Conservation (phyloP, 2,888 invertebrate genomes). For the Meloe dianella region DNA sequence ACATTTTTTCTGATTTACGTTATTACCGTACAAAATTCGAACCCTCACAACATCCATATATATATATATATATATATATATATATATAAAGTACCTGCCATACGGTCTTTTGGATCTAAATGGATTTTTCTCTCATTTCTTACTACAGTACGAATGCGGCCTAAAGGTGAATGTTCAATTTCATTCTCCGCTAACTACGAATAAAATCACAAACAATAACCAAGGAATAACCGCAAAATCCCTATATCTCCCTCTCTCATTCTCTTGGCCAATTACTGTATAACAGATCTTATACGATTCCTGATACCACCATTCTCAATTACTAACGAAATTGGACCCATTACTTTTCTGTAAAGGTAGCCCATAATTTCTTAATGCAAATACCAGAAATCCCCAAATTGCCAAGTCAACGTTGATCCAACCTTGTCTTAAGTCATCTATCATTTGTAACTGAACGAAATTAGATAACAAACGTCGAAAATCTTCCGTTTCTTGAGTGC, state of each 20-base stretch:
- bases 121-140: no score
- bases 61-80: constrained; percentile 22
- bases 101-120: no score
- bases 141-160: no score
- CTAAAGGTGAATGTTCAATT: constrained; percentile 31
- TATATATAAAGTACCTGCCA: constrained; percentile 5
- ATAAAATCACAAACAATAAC: constrained; percentile 37
- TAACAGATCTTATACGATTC: not conserved
- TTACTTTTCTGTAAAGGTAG: not conserved
- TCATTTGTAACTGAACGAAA: not conserved
- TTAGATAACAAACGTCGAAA: no score
- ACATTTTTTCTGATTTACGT: constrained; percentile 40
- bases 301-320: not conserved
- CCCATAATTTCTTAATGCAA: not conserved
- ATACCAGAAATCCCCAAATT: not conserved
- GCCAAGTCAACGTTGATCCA: not conserved
- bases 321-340: not conserved
- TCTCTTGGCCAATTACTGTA: not conserved
- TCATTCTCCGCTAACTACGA: constrained; percentile 28
- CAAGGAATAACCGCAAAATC: not conserved
- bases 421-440: not conserved
- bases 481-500: not conserved
- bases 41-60: constrained; percentile 24
- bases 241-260: no score
- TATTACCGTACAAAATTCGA: constrained; percentile 28